Evolutionary conservation across 2,888 invertebrate species (phyloP), one percentile per base, ranked within the genome.

Genomic region (Pilophorus perplexus): DNA sequence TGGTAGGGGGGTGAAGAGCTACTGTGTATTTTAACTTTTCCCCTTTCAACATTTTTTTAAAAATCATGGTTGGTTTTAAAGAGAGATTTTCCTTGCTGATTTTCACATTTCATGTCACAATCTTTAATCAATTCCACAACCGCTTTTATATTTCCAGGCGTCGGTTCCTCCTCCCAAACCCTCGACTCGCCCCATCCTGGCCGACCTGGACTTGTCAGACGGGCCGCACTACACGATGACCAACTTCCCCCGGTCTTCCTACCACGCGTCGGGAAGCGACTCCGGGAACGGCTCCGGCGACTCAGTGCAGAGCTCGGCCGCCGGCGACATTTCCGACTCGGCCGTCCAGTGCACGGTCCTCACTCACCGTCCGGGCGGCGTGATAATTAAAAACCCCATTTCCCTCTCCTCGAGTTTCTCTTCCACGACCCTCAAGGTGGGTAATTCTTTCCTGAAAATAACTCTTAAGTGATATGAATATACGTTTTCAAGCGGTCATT

Each of bases 251-350:
- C 66, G 66, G n/a, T 18, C 64, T 5, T 66, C 66, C 16, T 66
- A 66, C 38, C 71, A 76, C 72, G 68, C 72, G 0, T 90, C 90
- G 25, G 91, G 91, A 0, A 91, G 91, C 0, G 92, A 93, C 78
- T 92, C 91, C 0, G 92, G 92, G 0, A 92, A 92, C 74, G 92
- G 91, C 0, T 91, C 91, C 0, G 92, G 91, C 0, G 92, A 92
- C 76, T 89, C 89, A 0, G 85, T 86, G 1, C 83, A 87, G 73
- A 88, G 87, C 73, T 86, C 86, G 3, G 86, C 73, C 10, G 70
- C 73, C 12, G 71, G 73, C 20, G 72, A 73, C 60, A 67, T 70
- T 40, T 71, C 72, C 14, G 74, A 74, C 52, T 70, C 72, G 10
- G 71, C 71, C 10, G 71, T 72, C 8, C 68, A 72, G 25, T 73